A percentile compares a stretch with the other conserved stretches of the same genome.
phyloP scores from a whole-genome alignment of 2,888 invertebrate species.

The Agrenia bidenticulata region DNA sequence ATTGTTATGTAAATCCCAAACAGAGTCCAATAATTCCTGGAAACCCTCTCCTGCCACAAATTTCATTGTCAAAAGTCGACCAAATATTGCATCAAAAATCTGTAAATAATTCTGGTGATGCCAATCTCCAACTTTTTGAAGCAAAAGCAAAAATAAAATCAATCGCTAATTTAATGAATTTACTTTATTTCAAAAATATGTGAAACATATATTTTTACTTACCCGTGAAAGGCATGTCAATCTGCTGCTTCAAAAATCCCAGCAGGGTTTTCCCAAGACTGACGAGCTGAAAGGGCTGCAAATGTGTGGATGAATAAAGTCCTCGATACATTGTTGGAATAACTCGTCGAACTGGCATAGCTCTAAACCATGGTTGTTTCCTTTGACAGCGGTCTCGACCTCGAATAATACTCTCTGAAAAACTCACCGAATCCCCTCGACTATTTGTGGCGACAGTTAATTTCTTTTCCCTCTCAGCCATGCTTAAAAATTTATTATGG shows the following conservation, averaged over 20 bases:
- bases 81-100: constrained; percentile 8
- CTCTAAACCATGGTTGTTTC: constrained; percentile 24
- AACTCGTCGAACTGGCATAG: constrained; percentile 22
- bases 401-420: background rate
- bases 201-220: background rate
- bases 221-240: background rate
- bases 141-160: too few relatives aligned
- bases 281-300: constrained; percentile 10
- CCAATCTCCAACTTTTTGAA: too few relatives aligned
- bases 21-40: background rate
- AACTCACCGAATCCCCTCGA: background rate
- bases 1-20: constrained; percentile 4
- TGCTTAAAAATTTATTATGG: too few relatives aligned
- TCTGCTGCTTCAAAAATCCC: background rate
- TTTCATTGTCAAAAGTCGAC: background rate
- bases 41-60: background rate
- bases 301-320: background rate
- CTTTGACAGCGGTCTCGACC: background rate
- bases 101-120: background rate
- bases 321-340: background rate
- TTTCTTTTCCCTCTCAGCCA: too few relatives aligned
- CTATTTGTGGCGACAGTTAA: too few relatives aligned
- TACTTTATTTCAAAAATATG: too few relatives aligned
- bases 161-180: too few relatives aligned
- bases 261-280: background rate